Base-by-base conservation (phyloP, 2,888 invertebrate genomes). In the Aricia artaxerxes region DNA sequence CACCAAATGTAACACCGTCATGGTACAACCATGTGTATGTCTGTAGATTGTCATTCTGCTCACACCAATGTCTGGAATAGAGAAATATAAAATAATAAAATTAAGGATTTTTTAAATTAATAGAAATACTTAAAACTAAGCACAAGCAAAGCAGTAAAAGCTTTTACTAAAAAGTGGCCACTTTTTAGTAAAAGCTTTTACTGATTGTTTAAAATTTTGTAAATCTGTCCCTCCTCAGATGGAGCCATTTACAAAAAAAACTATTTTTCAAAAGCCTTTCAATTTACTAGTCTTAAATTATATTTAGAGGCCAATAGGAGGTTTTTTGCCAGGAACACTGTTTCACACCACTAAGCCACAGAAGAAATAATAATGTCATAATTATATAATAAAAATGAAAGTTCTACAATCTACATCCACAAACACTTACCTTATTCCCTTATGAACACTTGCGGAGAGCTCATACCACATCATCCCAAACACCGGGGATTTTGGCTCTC, bases 381-480 rank as follows among this genome's bases (percentile, higher is more conserved):
- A 6, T 40, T n/a, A n/a, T n/a, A n/a, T n/a, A n/a, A n/a, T n/a
- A n/a, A 6, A 6, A 5, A 44, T 7, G 4, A 7, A 38, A 38
- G 35, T 38, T 38, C 1, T 38, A 2, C 2, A 38, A 38, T 2
- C 35, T 4, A 38, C 38, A n/a, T n/a, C 3, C n/a, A 61, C 5
- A 61, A 73, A 73, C 2, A 0, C 80, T 79, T 90, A 96, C 93
- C 97, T 95, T 61, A 98, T 96, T 0, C 98, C 97, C 82, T 97
- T 97, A 82, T 97, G 97, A 1, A 96, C 95, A 0, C 95, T 93
- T 44, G 95, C 93, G 2, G 95, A 95, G 0, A 97, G 97, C 82
- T 97, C 96, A 88, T 99, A 98, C 99, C 99, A 99, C 99, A 99
- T 99, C 38, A 99, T 92, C 0, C 99, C 99, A 86, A 98, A 97